These are phyloP conservation scores for Agrilus mali DNA, from an alignment of 2,888 invertebrate genomes.

Conservation along the genomic window DNA sequence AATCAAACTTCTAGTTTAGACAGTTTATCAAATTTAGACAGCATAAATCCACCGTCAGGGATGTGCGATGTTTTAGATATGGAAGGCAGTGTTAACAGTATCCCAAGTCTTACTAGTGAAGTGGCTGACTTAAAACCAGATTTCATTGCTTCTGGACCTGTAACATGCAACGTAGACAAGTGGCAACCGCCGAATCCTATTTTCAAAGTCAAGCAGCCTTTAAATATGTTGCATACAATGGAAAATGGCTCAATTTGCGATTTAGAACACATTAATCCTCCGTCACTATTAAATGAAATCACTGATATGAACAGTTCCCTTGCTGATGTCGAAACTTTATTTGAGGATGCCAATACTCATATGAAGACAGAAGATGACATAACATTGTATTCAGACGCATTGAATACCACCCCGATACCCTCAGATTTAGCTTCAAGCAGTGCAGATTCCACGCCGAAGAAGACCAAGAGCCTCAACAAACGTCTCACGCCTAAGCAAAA, in stretches of 20 bases:
- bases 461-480: constrained; percentile 34
- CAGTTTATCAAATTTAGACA: constrained; percentile 58
- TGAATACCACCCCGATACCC: constrained; percentile 50
- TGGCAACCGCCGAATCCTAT: constrained; percentile 21
- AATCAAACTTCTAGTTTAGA: constrained; percentile 43
- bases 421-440: constrained; percentile 53
- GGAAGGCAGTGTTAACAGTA: constrained; percentile 73
- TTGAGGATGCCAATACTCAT: constrained; percentile 41
- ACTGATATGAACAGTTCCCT: constrained; percentile 40
- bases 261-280: constrained; percentile 57
- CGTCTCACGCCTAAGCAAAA: constrained; percentile 65
- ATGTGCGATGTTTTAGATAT: constrained; percentile 56
- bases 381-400: constrained; percentile 36
- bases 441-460: constrained; percentile 61
- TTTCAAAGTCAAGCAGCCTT: constrained; percentile 46
- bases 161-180: constrained; percentile 19
- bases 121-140: constrained; percentile 43
- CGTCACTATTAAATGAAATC: constrained; percentile 59
- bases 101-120: constrained; percentile 73
- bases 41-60: constrained; percentile 71
- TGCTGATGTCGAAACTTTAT: constrained; percentile 37
- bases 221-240: constrained; percentile 27
- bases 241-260: constrained; percentile 38
- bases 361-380: constrained; percentile 28
- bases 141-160: constrained; percentile 30